Percentiles rank a stretch among this genome's conserved stretches.
Evolutionary conservation across 2,888 invertebrate genomes (phyloP).

Genomic region (Emmelina monodactyla): DNA sequence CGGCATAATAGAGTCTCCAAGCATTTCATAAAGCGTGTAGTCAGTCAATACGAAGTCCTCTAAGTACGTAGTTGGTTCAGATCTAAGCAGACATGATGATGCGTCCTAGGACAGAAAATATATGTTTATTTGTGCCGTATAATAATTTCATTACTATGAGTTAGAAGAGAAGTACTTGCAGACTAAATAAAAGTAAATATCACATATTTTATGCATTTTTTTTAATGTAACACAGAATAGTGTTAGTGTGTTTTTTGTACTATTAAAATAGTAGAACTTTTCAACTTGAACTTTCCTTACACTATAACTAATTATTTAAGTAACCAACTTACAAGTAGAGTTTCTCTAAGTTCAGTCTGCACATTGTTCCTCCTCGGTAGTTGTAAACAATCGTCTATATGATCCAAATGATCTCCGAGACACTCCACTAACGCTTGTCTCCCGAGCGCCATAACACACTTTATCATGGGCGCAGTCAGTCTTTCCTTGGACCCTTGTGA

Average conservation of each 20-base stretch:
- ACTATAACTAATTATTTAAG: no score
- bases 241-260: no score
- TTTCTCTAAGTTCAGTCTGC: slow-evolving; percentile 31
- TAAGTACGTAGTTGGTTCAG: slow-evolving; percentile 47
- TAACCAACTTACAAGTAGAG: slow-evolving; percentile 40
- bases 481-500: slow-evolving; percentile 53
- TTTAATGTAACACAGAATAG: no score
- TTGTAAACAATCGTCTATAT: slow-evolving; percentile 34
- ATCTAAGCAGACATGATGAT: slow-evolving; percentile 40
- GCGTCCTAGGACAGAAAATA: slow-evolving; percentile 30
- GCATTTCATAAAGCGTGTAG: slow-evolving; percentile 52
- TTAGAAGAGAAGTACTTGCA: no score
- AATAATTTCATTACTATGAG: no score
- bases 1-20: slow-evolving; percentile 52
- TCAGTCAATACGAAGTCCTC: slow-evolving; percentile 54
- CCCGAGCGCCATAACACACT: slow-evolving; percentile 49
- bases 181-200: no score
- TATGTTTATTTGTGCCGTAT: no score
- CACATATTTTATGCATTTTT: no score
- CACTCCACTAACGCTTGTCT: slow-evolving; percentile 44
- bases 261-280: no score
- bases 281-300: no score
- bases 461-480: slow-evolving; percentile 52
- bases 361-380: slow-evolving; percentile 20
- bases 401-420: slow-evolving; percentile 37